Evolutionary conservation across 2,888 invertebrate species (phyloP).

Genomic region (Nudaria mundana): DNA sequence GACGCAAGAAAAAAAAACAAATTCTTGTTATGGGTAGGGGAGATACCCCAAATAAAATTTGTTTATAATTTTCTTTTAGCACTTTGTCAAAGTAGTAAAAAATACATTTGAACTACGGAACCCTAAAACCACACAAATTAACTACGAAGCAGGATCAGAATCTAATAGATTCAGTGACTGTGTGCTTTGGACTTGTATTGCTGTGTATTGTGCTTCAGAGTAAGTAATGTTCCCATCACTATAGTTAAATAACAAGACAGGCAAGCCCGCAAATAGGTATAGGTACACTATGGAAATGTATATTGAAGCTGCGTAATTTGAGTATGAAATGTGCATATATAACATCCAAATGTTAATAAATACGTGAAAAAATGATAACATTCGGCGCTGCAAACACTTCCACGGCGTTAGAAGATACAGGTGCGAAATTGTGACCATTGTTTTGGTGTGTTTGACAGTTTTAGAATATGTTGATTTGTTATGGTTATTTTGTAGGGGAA

Average conservation of each 20-base stretch:
- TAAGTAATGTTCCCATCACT: slow-evolving; percentile 43
- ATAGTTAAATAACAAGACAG: slow-evolving; percentile 75
- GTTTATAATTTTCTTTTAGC: too few species aligned
- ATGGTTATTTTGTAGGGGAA: slow-evolving; percentile 58
- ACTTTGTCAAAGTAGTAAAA: too few species aligned
- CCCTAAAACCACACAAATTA: too few species aligned
- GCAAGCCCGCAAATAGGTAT: slow-evolving; percentile 52
- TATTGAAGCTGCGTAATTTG: slow-evolving; percentile 50
- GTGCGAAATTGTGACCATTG: slow-evolving; percentile 49
- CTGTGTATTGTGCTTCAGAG: neutral
- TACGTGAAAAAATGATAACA: slow-evolving; percentile 71
- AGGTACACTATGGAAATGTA: slow-evolving; percentile 53
- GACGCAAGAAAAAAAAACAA: too few species aligned
- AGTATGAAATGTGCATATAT: slow-evolving; percentile 50
- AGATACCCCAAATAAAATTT: too few species aligned
- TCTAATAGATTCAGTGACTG: too few species aligned
- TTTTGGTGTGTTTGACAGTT: slow-evolving; percentile 41
- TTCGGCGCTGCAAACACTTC: slow-evolving; percentile 68
- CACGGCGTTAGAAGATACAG: slow-evolving; percentile 68
- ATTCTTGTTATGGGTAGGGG: too few species aligned
- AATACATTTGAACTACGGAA: too few species aligned
- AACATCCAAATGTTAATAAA: slow-evolving; percentile 64
- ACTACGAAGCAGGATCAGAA: too few species aligned
- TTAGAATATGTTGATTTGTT: slow-evolving; percentile 27
- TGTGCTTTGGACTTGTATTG: too few species aligned